Percentiles rank a stretch among this genome's conserved stretches.
phyloP scores from a whole-genome alignment of 2,113 vertebrate genomes.

The Tachysurus fulvidraco region DNA sequence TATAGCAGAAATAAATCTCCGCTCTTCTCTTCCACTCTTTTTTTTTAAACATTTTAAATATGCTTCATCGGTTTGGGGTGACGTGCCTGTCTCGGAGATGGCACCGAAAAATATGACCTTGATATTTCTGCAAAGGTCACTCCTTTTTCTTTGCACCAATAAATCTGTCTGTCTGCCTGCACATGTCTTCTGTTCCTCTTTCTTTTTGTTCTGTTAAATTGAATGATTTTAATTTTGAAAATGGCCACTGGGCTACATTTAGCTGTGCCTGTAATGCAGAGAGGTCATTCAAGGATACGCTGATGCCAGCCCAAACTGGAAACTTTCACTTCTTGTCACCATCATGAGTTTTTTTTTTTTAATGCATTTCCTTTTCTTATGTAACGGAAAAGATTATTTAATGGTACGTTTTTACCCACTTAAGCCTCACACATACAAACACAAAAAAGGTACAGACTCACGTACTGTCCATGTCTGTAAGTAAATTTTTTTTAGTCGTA shows the following conservation, averaged over 20 bases:
- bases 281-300: slow-evolving; percentile 68
- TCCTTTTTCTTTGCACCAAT: neutral
- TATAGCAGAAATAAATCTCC: neutral
- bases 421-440: slow-evolving; percentile 25
- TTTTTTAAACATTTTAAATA: neutral
- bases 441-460: slow-evolving; percentile 19
- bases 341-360: slow-evolving; percentile 58
- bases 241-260: slow-evolving; percentile 40
- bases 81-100: neutral
- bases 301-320: slow-evolving; percentile 58
- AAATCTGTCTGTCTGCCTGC: slow-evolving; percentile 31
- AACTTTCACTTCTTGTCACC: slow-evolving; percentile 62
- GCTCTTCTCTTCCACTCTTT: neutral
- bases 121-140: slow-evolving; percentile 43
- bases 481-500: neutral
- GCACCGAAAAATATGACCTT: slow-evolving; percentile 20
- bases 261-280: slow-evolving; percentile 45
- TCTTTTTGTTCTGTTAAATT: slow-evolving; percentile 18
- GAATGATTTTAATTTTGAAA: slow-evolving; percentile 33
- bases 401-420: slow-evolving; percentile 60
- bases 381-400: slow-evolving; percentile 63
- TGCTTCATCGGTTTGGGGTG: neutral
- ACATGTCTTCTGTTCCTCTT: slow-evolving; percentile 7
- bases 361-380: slow-evolving; percentile 16
- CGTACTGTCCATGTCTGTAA: slow-evolving; percentile 56